These are phyloP conservation scores for Strigamia crassipes DNA, from an alignment of 2,888 invertebrate species.

Conservation along the genomic window DNA sequence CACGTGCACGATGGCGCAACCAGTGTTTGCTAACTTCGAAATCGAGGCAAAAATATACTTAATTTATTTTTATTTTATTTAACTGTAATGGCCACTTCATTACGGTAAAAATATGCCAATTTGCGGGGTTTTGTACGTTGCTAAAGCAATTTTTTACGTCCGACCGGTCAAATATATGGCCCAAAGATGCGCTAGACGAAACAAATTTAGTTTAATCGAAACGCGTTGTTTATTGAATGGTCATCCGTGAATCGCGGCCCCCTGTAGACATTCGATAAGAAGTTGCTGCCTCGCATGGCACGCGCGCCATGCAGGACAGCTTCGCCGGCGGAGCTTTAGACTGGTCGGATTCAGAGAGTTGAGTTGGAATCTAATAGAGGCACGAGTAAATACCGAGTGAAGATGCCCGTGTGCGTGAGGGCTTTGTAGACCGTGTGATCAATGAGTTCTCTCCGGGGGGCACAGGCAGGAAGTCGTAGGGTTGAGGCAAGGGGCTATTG, in stretches of 20 bases:
- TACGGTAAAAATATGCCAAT: too few species aligned
- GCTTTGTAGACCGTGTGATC: conserved; percentile 22
- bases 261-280: background rate
- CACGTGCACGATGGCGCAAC: background rate
- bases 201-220: background rate
- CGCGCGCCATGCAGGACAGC: conserved; percentile 13
- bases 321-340: background rate
- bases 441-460: conserved; percentile 6
- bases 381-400: background rate
- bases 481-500: background rate
- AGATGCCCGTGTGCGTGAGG: conserved; percentile 20
- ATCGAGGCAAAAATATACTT: background rate
- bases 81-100: too few species aligned
- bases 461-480: background rate
- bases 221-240: background rate
- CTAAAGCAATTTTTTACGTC: too few species aligned
- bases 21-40: background rate
- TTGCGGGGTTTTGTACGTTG: too few species aligned
- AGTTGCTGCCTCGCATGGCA: background rate
- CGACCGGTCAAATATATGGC: too few species aligned
- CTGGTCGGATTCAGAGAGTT: background rate
- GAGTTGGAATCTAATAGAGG: conserved; percentile 2
- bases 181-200: background rate
- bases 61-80: too few species aligned
- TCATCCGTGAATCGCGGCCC: background rate